Evolutionary conservation across 2,888 invertebrate genomes (phyloP), one percentile per base, ranked within the genome.

Genomic region (Boloria selene): DNA sequence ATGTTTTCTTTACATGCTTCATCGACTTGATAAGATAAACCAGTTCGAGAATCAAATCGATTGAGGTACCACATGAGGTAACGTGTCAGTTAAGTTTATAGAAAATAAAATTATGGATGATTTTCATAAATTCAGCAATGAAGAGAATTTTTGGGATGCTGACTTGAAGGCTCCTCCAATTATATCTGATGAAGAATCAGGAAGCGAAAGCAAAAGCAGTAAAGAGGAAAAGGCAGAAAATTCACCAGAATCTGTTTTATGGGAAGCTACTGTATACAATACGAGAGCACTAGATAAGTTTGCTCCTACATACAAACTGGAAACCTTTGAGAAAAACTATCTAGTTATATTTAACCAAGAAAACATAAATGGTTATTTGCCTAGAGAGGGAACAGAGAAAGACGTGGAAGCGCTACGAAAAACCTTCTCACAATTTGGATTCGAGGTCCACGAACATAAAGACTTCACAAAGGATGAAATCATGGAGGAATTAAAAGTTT

Each of bases 321-420:
- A 90, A 70, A 83, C 68, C 2, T 89, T 86, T 75, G 75, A 83
- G n/a, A 85, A 86, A 69, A 83, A 88, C 58, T 78, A 74, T n/a
- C 61, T 90, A 26, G 69, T 88, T 10, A 86, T 90, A 61, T 85
- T 90, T 47, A 88, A 89, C 74, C 88, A 88, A 64, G 78, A 79
- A 55, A 77, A 80, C 17, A 74, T 87, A 38, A 76, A 77, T 14
- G 85, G 82, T 0, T 80, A 81, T 58, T 71, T 71, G n/a, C 80
- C 81, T 0, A 79, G 89, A 64, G 49, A 72, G 14, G 90, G 89
- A 0, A 85, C 88, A 6, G 77, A 80, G 13, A 77, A 80, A 70
- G 90, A 90, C n/a, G 86, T 83, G 0, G 74, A 77, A 0, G 75
- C 77, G 16, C 73, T 90, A 13, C 75, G 64, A 10, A 72, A 61